phyloP scores from a whole-genome alignment of 2,888 invertebrate genomes.

The Epistrophella euchroma region DNA sequence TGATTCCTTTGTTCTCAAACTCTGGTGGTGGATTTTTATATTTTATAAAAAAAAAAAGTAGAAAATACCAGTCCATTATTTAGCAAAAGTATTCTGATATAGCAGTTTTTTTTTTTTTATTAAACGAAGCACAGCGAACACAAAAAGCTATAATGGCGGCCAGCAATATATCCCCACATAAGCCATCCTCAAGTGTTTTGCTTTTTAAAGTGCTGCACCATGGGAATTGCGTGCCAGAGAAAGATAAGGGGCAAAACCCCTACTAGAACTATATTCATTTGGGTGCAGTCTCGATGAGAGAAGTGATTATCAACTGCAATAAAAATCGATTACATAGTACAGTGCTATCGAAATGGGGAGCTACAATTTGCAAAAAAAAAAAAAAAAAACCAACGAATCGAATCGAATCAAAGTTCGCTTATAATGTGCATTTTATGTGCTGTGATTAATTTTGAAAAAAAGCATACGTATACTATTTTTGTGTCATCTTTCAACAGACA shows the following conservation, averaged over 20 bases:
- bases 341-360: conserved; percentile 28
- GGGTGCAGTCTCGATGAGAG: conserved; percentile 24
- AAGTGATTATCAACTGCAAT: conserved; percentile 31
- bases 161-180: neutral
- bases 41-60: neutral
- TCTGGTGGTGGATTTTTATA: conserved; percentile 25
- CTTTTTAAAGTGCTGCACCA: conserved; percentile 29
- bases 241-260: conserved; percentile 27
- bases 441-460: conserved; percentile 20
- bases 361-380: conserved; percentile 3
- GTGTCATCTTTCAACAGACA: conserved; percentile 12
- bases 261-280: conserved; percentile 4
- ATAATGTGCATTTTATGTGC: conserved; percentile 18
- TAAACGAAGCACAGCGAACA: neutral
- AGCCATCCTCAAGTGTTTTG: conserved; percentile 25
- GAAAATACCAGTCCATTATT: conserved; percentile 21
- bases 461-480: neutral
- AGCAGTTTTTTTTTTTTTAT: conserved; percentile 26
- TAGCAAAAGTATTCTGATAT: conserved; percentile 28
- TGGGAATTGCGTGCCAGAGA: conserved; percentile 31
- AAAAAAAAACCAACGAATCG: neutral
- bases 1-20: conserved; percentile 33
- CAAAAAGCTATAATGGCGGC: neutral
- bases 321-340: conserved; percentile 35
- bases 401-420: conserved; percentile 8